A percentile compares a stretch with the other conserved stretches of the same genome.
These are phyloP conservation scores for Ramphastos sulfuratus DNA, from an alignment of 2,113 vertebrate species.

Conservation along the genomic window DNA sequence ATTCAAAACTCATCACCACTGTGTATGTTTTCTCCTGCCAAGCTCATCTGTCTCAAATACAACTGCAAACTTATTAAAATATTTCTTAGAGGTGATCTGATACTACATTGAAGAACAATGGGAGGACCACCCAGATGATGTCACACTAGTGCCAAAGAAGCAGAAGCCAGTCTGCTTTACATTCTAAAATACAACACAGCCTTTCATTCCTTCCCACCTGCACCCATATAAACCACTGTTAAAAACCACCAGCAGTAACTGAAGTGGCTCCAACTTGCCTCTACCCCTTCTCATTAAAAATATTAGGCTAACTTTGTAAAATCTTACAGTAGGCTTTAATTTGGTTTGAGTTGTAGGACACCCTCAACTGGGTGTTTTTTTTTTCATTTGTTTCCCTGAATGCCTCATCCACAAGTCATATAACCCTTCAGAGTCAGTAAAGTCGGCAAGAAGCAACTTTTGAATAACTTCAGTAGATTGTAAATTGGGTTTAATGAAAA, in stretches of 20 bases:
- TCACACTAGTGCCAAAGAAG: constrained; percentile 12
- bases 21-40: background rate
- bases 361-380: background rate
- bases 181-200: background rate
- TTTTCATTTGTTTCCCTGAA: background rate
- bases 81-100: constrained; percentile 26
- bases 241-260: background rate
- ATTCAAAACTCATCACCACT: background rate
- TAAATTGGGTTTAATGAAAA: background rate
- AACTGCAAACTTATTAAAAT: background rate
- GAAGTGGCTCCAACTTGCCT: background rate
- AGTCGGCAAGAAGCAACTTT: background rate
- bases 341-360: background rate
- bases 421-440: background rate
- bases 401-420: background rate
- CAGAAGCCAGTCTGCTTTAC: constrained; percentile 35
- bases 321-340: background rate
- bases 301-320: background rate
- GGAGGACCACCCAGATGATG: background rate
- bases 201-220: constrained; percentile 23
- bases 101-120: background rate
- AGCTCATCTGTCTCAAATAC: background rate
- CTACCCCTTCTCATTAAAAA: background rate
- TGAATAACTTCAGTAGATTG: background rate
- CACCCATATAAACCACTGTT: background rate